These are phyloP conservation scores for Carollia perspicillata DNA, from an alignment of 2,113 vertebrate species.

Conservation along the genomic window DNA sequence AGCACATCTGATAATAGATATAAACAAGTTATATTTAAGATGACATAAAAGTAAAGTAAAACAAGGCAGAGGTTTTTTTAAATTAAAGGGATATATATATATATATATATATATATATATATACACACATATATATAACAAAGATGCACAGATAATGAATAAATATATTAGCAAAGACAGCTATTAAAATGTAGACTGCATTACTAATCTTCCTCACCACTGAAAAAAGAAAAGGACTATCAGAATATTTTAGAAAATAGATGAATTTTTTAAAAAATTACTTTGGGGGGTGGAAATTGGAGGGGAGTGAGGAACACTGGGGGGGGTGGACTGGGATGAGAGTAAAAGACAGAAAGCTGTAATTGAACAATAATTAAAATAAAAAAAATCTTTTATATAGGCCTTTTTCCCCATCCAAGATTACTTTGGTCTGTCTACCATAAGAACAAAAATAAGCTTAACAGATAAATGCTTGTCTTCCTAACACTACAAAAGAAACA, in stretches of 20 bases:
- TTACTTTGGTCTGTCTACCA: slow-evolving; percentile 55
- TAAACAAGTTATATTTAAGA: slow-evolving; percentile 35
- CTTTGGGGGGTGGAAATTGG: too few relatives aligned
- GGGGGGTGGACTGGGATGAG: too few relatives aligned
- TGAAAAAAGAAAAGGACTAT: slow-evolving; percentile 16
- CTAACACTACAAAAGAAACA: slow-evolving; percentile 83
- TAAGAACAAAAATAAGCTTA: slow-evolving; percentile 69
- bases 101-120: background rate
- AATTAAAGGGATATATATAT: slow-evolving; percentile 36
- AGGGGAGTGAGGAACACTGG: too few relatives aligned
- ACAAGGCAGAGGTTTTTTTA: background rate
- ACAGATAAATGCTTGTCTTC: slow-evolving; percentile 76
- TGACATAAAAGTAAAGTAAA: slow-evolving; percentile 28
- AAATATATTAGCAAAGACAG: slow-evolving; percentile 22
- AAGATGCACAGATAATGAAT: slow-evolving; percentile 13
- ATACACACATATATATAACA: background rate
- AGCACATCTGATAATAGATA: background rate
- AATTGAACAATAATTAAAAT: too few relatives aligned
- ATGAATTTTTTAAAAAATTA: slow-evolving; percentile 59
- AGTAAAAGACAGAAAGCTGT: too few relatives aligned
- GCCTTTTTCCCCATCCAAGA: background rate
- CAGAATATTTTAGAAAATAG: slow-evolving; percentile 60
- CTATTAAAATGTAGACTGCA: slow-evolving; percentile 43
- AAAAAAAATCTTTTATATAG: slow-evolving; percentile 61
- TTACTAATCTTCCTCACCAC: slow-evolving; percentile 22